These are phyloP conservation scores for Acrocyrtus sp. DNA, from an alignment of 2,888 invertebrate species.

Conservation along the genomic window DNA sequence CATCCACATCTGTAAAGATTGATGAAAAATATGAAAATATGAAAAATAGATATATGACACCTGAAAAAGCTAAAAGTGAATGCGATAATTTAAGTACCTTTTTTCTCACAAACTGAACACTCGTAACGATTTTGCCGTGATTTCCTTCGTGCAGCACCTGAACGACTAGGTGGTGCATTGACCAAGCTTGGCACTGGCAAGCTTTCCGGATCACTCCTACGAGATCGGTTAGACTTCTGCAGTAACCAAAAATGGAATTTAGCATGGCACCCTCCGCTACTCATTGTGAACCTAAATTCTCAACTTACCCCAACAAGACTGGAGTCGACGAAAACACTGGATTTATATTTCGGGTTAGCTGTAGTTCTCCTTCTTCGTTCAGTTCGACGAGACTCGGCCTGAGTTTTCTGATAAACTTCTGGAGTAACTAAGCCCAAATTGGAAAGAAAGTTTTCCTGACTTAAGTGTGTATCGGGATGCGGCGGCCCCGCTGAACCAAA, in stretches of 20 bases:
- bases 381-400: slow-evolving; percentile 39
- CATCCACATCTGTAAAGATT: slow-evolving; percentile 42
- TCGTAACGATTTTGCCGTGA: slow-evolving; percentile 26
- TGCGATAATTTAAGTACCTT: too few species aligned
- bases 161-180: slow-evolving; percentile 35
- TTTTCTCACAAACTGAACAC: slow-evolving; percentile 30
- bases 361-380: slow-evolving; percentile 56
- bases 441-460: slow-evolving; percentile 53
- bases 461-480: slow-evolving; percentile 45
- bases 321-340: slow-evolving; percentile 47
- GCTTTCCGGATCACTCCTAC: slow-evolving; percentile 34
- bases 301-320: slow-evolving; percentile 33
- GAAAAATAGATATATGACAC: not conserved
- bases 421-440: slow-evolving; percentile 56
- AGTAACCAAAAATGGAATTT: not conserved
- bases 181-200: slow-evolving; percentile 10
- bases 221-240: slow-evolving; percentile 19
- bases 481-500: slow-evolving; percentile 5
- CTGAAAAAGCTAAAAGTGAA: not conserved
- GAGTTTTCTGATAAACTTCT: slow-evolving; percentile 37
- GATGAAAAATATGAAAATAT: not conserved
- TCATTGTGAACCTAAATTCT: not conserved
- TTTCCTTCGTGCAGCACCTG: slow-evolving; percentile 22
- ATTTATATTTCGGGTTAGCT: slow-evolving; percentile 60
- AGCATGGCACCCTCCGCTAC: not conserved